Conservation (phyloP, 2,113 vertebrate species). For the Microcebus griseorufus region DNA sequence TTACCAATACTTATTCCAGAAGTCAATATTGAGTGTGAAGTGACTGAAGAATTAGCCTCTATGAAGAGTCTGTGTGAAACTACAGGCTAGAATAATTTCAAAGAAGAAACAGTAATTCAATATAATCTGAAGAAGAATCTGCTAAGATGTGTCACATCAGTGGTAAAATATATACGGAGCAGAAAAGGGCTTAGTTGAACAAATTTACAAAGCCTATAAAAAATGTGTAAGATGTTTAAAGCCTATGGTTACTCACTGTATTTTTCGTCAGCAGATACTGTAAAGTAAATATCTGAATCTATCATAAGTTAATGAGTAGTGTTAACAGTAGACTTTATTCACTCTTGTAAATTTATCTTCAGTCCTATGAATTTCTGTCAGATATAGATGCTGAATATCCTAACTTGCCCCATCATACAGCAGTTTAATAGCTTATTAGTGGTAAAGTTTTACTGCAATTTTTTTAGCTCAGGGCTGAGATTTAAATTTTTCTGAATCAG, state of each 20-base stretch:
- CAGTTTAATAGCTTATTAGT: neutral
- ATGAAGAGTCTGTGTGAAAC: neutral
- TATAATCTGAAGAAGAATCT: neutral
- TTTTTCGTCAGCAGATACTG: neutral
- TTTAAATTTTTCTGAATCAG: constrained; percentile 17
- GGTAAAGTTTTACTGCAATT: neutral
- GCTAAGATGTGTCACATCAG: neutral
- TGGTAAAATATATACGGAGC: neutral
- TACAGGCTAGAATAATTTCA: neutral
- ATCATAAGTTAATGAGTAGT: neutral
- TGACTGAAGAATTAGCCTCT: neutral
- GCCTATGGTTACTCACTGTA: neutral
- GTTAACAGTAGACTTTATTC: neutral
- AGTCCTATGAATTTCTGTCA: neutral
- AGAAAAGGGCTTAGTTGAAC: neutral
- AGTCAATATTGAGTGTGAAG: neutral
- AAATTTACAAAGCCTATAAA: neutral
- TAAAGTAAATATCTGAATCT: neutral
- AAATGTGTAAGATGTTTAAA: neutral
- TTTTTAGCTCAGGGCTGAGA: neutral
- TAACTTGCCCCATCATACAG: neutral
- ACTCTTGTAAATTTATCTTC: neutral
- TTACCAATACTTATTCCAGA: neutral
- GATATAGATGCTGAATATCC: neutral
- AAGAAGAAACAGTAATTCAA: constrained; percentile 38